Base-by-base conservation (phyloP, 1,140 invertebrate genomes). In the Nebria ingens region DNA sequence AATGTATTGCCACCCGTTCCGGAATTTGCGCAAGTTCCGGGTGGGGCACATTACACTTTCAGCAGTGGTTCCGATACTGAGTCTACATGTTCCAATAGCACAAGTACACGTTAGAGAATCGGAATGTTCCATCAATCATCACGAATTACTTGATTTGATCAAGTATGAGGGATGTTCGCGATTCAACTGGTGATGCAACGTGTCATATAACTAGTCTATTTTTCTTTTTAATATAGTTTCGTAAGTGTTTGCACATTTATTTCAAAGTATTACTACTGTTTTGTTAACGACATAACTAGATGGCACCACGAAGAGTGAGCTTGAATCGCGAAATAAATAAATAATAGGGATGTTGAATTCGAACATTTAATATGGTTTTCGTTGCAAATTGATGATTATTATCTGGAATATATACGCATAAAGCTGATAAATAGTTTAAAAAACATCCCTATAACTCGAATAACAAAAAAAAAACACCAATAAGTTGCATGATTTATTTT, bases 1-100 rank as follows among this genome's bases (percentile, higher is more conserved):
- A 91, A 92, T 69, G 89, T 92, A 1, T 72, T 84, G 13, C 85
- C 85, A 3, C 84, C 85, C 1, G 68, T 79, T 21, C 77, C 79
- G 1, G 80, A 82, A 61, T 76, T 74, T 17, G 9, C 40, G 15
- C 17, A 9, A 3, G 9, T 6, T 12, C 40, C 40, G 9, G 9
- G 9, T 4, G 9, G 3, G 17, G 9, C 40, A 17, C 6, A 45
- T 17, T 17, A 17, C 6, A 45, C 40, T 9, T 45, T 12, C 40
- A 45, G 17, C 40, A 45, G 15, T 17, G 40, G 17, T 45, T 12
- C 40, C 3, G 40, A 45, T 4, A 45, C 40, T 11, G 40, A 45
- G 17, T 45, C 40, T 9, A 45, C 9, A 9, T 12, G 9, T 9
- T 45, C 40, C 15, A 17, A 45, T 45, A 45, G 40, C 15, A 11